phyloP scores from a whole-genome alignment of 2,797 vertebrate genomes.

The Brotula barbata region DNA sequence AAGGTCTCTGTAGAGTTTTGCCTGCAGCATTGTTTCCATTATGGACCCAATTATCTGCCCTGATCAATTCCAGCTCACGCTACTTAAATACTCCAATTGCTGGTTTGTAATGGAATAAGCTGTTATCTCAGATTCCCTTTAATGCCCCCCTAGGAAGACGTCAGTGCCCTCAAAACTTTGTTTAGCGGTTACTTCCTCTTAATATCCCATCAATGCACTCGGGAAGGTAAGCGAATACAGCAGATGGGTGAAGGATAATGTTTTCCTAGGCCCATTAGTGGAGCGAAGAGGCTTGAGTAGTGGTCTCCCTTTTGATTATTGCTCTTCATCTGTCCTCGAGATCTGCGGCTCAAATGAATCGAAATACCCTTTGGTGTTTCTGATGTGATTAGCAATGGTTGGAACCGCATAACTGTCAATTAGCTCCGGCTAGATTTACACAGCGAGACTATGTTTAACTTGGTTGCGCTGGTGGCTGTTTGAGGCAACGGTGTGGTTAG shows the following conservation, averaged over 20 bases:
- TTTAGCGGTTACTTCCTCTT: constrained; percentile 44
- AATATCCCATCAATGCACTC: constrained; percentile 37
- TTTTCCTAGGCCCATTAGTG: constrained; percentile 65
- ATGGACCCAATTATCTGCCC: constrained; percentile 60
- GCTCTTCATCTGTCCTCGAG: constrained; percentile 64
- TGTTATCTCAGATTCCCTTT: constrained; percentile 56
- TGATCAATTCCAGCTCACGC: constrained; percentile 60
- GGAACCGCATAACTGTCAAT: constrained; percentile 30
- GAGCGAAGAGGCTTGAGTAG: constrained; percentile 53
- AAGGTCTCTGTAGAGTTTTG: constrained; percentile 34
- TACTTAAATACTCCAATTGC: constrained; percentile 53
- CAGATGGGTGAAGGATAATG: constrained; percentile 67
- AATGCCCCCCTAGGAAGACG: constrained; percentile 47
- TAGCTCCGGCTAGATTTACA: constrained; percentile 15
- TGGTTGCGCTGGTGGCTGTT: background rate
- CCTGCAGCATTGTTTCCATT: constrained; percentile 60
- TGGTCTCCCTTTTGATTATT: constrained; percentile 55
- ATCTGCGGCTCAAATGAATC: constrained; percentile 48
- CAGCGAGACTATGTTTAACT: background rate
- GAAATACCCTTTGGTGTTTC: constrained; percentile 46
- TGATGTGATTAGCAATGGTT: constrained; percentile 57
- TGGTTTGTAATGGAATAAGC: constrained; percentile 45
- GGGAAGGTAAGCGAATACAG: constrained; percentile 57
- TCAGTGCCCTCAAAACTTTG: constrained; percentile 62
- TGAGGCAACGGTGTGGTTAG: too few relatives aligned